A percentile compares a stretch with the other conserved stretches of the same genome.
phyloP scores from a whole-genome alignment of 2,113 vertebrate species.

The Daubentonia madagascariensis region DNA sequence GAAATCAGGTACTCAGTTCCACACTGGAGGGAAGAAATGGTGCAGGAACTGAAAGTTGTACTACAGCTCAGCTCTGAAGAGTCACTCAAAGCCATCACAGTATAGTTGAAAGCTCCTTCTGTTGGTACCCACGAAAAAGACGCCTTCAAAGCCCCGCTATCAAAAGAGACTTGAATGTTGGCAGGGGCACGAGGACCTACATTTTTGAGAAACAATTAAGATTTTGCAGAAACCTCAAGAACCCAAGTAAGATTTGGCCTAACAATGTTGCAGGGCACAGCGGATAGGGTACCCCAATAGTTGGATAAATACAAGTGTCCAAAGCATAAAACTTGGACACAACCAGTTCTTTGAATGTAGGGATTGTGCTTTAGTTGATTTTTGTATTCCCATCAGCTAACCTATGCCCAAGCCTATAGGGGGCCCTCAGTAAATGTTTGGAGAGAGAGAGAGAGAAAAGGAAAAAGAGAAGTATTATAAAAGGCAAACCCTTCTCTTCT shows the following conservation, averaged over 20 bases:
- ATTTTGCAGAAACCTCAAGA: background rate
- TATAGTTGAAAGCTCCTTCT: slow-evolving; percentile 86
- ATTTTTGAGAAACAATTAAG: slow-evolving; percentile 57
- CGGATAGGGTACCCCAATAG: background rate
- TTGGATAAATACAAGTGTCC: background rate
- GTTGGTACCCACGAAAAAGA: slow-evolving; percentile 83
- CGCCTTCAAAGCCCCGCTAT: slow-evolving; percentile 76
- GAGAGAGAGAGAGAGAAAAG: background rate
- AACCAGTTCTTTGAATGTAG: background rate
- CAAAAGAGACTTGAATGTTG: slow-evolving; percentile 78
- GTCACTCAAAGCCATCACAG: slow-evolving; percentile 69
- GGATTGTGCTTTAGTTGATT: background rate
- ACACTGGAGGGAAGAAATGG: slow-evolving; percentile 85
- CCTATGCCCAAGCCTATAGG: background rate
- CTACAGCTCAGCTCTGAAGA: slow-evolving; percentile 82
- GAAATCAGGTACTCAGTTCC: slow-evolving; percentile 85
- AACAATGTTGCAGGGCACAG: background rate
- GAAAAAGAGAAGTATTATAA: background rate
- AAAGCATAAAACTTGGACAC: background rate
- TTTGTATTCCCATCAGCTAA: background rate
- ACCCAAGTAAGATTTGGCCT: background rate
- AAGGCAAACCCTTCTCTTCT: background rate
- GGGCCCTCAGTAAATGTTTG: background rate
- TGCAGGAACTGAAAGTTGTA: slow-evolving; percentile 79
- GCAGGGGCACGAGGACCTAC: slow-evolving; percentile 80